Evolutionary conservation across 2,113 vertebrate genomes (phyloP), one percentile per base, ranked within the genome.

Genomic region (Elephantulus edwardii): DNA sequence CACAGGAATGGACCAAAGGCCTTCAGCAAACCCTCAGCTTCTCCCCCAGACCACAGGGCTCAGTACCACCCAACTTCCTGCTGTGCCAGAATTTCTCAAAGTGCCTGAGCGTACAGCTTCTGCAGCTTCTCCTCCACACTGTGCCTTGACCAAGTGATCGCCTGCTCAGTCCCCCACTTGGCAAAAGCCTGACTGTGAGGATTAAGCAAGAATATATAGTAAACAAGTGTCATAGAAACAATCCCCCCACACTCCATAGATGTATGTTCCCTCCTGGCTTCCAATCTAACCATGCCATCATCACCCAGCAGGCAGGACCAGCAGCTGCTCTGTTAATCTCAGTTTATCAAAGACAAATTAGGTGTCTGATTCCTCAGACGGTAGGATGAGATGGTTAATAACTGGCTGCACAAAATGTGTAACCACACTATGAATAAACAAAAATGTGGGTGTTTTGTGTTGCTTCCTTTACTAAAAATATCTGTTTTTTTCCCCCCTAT

Each of bases 391-490:
- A 70, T 60, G 26, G 33, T 90, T 70, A 82, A 90, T 68, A 33
- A 83, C 56, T 35, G 6, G 44, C 52, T 95, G 2, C 88, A 90
- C n/a, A 88, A 90, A 83, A 83, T 35, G 9, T 33, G n/a, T 54
- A 81, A 68, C 54, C 60, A 52, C 2, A 12, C 50, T 94, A 71
- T 5, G 26, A 88, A 88, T 91, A 91, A 90, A 71, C 16, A 77
- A 52, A 89, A 83, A 83, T 35, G 24, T 66, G 71, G 28, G 17
- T 48, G 44, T 54, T 83, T 38, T 19, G 2, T 72, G 24, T 58
- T 85, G 64, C 14, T 80, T 92, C 50, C n/a, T 84, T 87, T 74
- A 88, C 9, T 64, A n/a, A n/a, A n/a, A n/a, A n/a, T n/a, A 52
- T 20, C 17, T 68, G 28, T 86, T 81, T 22, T 84, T 92, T 86